Evolutionary conservation across 2,888 invertebrate genomes (phyloP), one percentile per base, ranked within the genome.

Genomic region (Drosophila koepferae): DNA sequence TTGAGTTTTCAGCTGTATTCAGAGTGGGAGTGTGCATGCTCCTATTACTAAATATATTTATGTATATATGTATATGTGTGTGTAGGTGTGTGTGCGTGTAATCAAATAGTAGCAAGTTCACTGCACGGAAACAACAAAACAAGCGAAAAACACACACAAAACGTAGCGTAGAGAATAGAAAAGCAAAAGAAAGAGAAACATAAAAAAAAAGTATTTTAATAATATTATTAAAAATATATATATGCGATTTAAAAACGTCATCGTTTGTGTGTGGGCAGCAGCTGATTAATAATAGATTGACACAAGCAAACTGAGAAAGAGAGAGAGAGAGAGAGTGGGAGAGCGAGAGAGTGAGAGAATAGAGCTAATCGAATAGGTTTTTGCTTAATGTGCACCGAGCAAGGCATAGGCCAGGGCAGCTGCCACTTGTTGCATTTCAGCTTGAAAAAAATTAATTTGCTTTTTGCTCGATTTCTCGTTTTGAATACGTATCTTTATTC

Each of bases 21-120:
- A 38, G 55, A 7, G 41, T 28, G 31, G 41, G 41, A 55, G 28
- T 55, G 41, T 28, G 41, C n/a, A 23, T 38, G 23, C 48, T 40
- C 28, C 40, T 40, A 23, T 43, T 4, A 16, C n/a, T 20, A 43
- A 18, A 28, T 28, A 34, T 64, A 53, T 74, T 69, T 63, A 40
- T 61, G 43, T 63, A 43, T 58, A 43, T 61, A 40, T 36, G 62
- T 62, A 34, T 59, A 48, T 38, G 70, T 60, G 49, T 61, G 41
- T 59, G 23, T 23, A 23, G 23, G 23, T 23, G 51, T 38, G 70
- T 59, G 38, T 65, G 56, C 74, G 74, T 36, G 61, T 80, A 83
- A 81, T 85, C 81, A 81, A 86, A 75, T 76, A 74, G 72, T 68
- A 75, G 74, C 88, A 80, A 87, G 86, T 86, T 86, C 86, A 85